Base-by-base conservation (phyloP, 2,888 invertebrate genomes). In the Cephus pulcher region DNA sequence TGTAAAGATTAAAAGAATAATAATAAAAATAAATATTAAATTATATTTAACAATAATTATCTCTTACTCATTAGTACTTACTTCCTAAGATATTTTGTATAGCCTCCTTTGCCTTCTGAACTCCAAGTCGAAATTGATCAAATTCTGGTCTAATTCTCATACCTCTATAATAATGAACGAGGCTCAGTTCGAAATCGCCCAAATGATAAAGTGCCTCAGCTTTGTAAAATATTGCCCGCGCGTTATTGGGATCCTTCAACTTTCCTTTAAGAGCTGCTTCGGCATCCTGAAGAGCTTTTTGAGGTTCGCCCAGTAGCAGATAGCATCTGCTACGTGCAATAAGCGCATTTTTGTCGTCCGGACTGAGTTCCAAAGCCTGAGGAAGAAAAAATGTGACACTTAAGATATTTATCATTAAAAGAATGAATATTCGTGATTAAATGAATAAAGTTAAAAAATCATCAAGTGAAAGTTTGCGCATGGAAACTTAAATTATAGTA, bases 41-140 rank as follows among this genome's bases (percentile, higher is more conserved):
- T 56, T 23, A 23, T 56, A 9, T 56, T 56, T 15, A 23, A 40
- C 1, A 40, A 23, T 23, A 56, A 23, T 23, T 56, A 15, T 30
- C 12, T 71, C 2, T 71, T 34, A 32, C 71, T 37, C 34, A 34
- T 74, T 71, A 69, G 75, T 76, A 79, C 83, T 83, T 77, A 92
- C 92, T 93, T 78, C 96, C 96, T 76, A 98, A 96, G 0, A 98
- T 96, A 89, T 97, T 98, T 91, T 97, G 96, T 83, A 98, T 98
- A 12, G 98, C 98, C 90, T 98, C 97, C 93, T 97, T 97, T 0
- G 97, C 96, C 91, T 98, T 98, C 88, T 98, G 97, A 0, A 98
- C 96, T 11, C 97, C 97, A 68, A 96, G 93, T 80, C 96, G 94
- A 87, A 95, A 95, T 78, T 94, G 94, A 84, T 95, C 95, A 79